Evolutionary conservation across 23 tunicate species (phyloP).

Genomic region (Halocynthia roretzi): DNA sequence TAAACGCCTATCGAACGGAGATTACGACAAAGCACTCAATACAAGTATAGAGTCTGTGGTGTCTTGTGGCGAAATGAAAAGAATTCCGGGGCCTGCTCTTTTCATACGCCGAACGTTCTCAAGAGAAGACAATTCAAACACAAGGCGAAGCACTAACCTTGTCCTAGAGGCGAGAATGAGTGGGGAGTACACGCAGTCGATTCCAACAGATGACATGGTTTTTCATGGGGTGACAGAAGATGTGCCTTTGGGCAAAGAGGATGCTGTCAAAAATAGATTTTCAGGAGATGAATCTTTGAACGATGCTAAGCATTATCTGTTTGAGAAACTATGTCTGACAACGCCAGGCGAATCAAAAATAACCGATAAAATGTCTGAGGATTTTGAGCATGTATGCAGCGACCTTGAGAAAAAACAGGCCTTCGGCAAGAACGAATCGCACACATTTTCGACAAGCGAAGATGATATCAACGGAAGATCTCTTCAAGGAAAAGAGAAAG

Average conservation of each 20-base stretch:
- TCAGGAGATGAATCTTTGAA: conserved; percentile 4
- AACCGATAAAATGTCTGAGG: conserved; percentile 37
- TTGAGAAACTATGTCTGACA: conserved; percentile 13
- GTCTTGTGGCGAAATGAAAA: not conserved
- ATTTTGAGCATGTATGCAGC: conserved; percentile 47
- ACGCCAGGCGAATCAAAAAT: conserved; percentile 15
- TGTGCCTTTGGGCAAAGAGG: not conserved
- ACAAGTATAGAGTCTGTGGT: not conserved
- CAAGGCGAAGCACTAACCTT: conserved; percentile 13
- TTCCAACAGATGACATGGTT: not conserved
- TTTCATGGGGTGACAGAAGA: too few species aligned
- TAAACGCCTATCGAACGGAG: not conserved
- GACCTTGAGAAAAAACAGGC: conserved; percentile 28
- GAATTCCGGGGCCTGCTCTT: not conserved
- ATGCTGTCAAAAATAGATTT: conserved; percentile 1
- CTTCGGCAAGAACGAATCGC: conserved; percentile 9
- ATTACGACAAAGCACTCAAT: not conserved
- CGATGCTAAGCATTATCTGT: conserved; percentile 9
- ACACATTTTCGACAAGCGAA: conserved; percentile 19
- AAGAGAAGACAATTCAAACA: not conserved
- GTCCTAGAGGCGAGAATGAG: conserved; percentile 7
- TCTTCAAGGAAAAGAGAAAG: too few species aligned
- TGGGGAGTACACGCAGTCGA: not conserved
- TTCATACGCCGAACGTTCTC: conserved; percentile 13
- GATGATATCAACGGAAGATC: not conserved